A percentile compares a stretch with the other conserved stretches of the same genome.
phyloP scores from a whole-genome alignment of 2,113 vertebrate genomes.

The Rhinolophus ferrumequinum region DNA sequence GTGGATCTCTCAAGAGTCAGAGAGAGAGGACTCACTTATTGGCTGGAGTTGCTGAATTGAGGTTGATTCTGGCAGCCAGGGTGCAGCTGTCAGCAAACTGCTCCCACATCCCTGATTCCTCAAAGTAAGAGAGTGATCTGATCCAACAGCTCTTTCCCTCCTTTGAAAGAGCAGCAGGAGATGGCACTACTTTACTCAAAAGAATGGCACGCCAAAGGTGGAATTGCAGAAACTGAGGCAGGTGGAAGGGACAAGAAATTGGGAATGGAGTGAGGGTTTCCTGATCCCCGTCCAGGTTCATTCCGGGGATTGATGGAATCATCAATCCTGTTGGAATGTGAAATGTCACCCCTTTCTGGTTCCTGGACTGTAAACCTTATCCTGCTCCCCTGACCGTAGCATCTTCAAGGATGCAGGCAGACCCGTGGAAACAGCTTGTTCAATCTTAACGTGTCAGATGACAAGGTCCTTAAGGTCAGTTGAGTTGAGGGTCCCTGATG shows the following conservation, averaged over 20 bases:
- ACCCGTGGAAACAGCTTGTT: background rate
- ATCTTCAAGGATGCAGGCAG: background rate
- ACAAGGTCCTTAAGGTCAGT: background rate
- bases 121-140: background rate
- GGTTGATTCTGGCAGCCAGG: background rate
- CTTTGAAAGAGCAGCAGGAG: background rate
- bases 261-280: too few relatives aligned
- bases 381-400: background rate
- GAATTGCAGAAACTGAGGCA: accelerated
- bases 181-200: too few relatives aligned
- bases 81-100: background rate
- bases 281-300: too few relatives aligned
- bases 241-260: background rate
- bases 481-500: background rate
- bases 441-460: background rate
- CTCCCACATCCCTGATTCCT: background rate
- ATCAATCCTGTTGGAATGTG: background rate
- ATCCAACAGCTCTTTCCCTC: background rate
- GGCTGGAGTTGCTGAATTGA: background rate
- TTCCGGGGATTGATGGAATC: accelerated
- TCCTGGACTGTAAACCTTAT: background rate
- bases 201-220: accelerated
- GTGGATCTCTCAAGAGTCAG: background rate
- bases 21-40: background rate
- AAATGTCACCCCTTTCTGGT: background rate